Evolutionary conservation across 2,888 invertebrate species (phyloP), one percentile per base, ranked within the genome.

Genomic region (Sepiola atlantica): DNA sequence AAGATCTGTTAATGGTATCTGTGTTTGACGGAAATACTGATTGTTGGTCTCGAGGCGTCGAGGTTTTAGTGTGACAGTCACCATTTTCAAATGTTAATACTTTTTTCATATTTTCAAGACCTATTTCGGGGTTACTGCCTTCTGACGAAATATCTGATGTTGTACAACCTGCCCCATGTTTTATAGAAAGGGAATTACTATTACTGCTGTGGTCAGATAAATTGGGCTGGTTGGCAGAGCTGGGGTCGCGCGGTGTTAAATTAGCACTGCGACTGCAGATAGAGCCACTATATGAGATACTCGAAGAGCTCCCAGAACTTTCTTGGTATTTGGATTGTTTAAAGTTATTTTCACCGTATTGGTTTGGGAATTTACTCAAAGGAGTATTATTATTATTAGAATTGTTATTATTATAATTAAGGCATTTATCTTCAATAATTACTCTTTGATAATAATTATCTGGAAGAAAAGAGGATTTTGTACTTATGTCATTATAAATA

Each of bases 241-340:
- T 93, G 0, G 93, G 57, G 12, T 55, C 57, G 21, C 35, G 55
- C 18, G 61, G 55, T 61, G 57, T 28, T 21, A 61, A 61, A 35
- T 93, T 93, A 35, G 32, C 93, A 93, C 57, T 61, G n/a, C 54
- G 45, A 54, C 93, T 93, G 20, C 61, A 61, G n/a, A 93, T n/a
- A 57, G 93, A 93, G 24, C 93, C 93, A 61, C 93, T 93, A 35
- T 55, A 93, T 35, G 93, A 93, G 24, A 93, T 55, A 55, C 93
- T 61, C 24, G 55, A 93, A 55, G 92, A 54, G 32, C 93, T 93
- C 35, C 55, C 92, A 16, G 96, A 94, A 35, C 95, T 94, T 35
- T 96, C 96, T 94, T 96, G 96, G 94, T 96, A 96, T 92, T 96
- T 95, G 1, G 95, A 93, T 16, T 96, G 96, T 94, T 96, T 96